Evolutionary conservation across 2,113 vertebrate species (phyloP), one percentile per base, ranked within the genome.

Genomic region (Rhizomys pruinosus): DNA sequence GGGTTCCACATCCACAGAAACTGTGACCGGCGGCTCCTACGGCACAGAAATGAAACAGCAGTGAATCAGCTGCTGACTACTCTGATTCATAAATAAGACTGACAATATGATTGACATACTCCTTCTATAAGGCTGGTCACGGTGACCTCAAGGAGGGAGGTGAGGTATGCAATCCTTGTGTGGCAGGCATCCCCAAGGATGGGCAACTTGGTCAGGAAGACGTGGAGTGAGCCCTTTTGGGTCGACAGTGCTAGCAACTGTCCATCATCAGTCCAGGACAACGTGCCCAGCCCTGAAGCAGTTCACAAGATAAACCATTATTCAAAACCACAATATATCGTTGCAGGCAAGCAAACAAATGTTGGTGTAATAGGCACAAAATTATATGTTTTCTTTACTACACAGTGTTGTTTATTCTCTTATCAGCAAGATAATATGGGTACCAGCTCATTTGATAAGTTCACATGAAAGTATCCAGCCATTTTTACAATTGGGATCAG

Each of bases 251-350:
- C 99, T 97, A 99, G 96, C 93, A 99, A 96, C 96, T 99, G 99
- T 5, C 99, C 99, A 42, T 99, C 99, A 73, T 99, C 99, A 74
- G 99, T 99, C 99, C 99, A 99, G 95, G 98, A 98, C 92, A 99
- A 97, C 76, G 99, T 98, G 97, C 99, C 99, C 96, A 99, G 97
- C 94, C 99, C 99, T 99, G 98, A 94, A 98, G 97, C 7, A 94
- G 92, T 11, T 4, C 29, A 72, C n/a, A 80, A 64, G 85, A 89
- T 0, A 79, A 90, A 87, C 34, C 23, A 39, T 57, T 27, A 90
- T 77, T 91, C 19, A 68, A 79, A 82, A 84, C 10, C 2, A 39
- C 23, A 86, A 87, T 74, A 77, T 1, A 42, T 2, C 5, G 44
- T 27, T 81, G 23, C 17, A 57, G 64, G 72, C 57, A 82, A 85